Percentiles rank a stretch among this genome's conserved stretches.
phyloP scores from a whole-genome alignment of 2,797 vertebrate species.

The Hippoglossus hippoglossus region DNA sequence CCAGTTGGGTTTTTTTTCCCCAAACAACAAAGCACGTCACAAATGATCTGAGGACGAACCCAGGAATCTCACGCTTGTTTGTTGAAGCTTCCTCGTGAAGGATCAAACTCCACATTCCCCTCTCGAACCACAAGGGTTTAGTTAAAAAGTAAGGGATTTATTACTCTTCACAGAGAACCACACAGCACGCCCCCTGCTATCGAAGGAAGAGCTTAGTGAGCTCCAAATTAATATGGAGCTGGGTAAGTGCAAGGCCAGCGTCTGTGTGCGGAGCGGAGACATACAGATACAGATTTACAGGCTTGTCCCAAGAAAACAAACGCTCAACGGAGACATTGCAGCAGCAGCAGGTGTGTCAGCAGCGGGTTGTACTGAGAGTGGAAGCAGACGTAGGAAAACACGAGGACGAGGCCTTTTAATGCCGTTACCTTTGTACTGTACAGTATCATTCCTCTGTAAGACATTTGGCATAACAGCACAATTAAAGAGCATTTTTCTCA shows the following conservation, averaged over 20 bases:
- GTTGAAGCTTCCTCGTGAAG: conserved; percentile 1
- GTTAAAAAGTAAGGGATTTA: conserved; percentile 82
- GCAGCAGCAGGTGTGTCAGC: conserved; percentile 5
- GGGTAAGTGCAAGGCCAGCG: neutral
- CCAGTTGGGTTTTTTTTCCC: neutral
- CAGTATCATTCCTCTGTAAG: neutral
- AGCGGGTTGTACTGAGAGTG: conserved; percentile 6
- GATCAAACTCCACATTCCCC: conserved; percentile 81
- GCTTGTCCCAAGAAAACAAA: conserved; percentile 17
- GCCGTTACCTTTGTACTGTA: conserved; percentile 1
- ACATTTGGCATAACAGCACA: neutral
- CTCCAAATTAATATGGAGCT: neutral
- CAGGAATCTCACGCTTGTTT: conserved; percentile 9
- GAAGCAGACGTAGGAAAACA: neutral
- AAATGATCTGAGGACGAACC: neutral
- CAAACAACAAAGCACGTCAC: conserved; percentile 31
- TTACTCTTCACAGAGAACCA: conserved; percentile 45
- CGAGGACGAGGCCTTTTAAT: neutral
- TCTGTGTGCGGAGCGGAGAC: neutral
- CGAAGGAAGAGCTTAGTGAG: conserved; percentile 25
- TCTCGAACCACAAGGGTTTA: conserved; percentile 25
- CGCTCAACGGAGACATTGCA: neutral
- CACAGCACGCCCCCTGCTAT: conserved; percentile 35
- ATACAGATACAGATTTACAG: neutral
- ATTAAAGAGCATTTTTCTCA: neutral